Conservation (phyloP, 2,797 vertebrate genomes). For the Poeciliopsis paucimaculata region DNA sequence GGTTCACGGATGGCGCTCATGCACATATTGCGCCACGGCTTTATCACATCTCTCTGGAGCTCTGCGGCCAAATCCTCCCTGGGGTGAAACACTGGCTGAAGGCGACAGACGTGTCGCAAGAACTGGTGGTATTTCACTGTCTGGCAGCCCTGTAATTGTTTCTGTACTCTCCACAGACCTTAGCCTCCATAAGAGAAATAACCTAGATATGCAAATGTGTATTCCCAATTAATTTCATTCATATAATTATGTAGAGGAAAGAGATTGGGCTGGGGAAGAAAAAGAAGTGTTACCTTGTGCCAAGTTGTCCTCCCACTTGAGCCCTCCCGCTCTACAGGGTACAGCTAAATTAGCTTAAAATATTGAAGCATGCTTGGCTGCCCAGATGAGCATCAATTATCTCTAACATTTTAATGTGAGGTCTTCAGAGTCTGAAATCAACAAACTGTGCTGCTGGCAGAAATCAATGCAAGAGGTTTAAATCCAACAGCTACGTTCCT, state of each 20-base stretch:
- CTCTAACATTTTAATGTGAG: constrained; percentile 64
- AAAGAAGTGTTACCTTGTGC: constrained; percentile 59
- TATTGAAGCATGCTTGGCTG: constrained; percentile 56
- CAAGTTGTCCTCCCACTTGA: constrained; percentile 51
- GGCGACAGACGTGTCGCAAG: constrained; percentile 28
- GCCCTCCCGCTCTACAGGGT: constrained; percentile 50
- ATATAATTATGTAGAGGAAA: constrained; percentile 75
- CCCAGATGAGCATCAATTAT: constrained; percentile 67
- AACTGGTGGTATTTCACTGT: constrained; percentile 60
- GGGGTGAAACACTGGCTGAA: constrained; percentile 42
- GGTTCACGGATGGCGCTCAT: constrained; percentile 52
- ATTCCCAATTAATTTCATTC: constrained; percentile 75
- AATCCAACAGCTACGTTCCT: constrained; percentile 18
- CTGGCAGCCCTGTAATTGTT: constrained; percentile 75
- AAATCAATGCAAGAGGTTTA: constrained; percentile 34
- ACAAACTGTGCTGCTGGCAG: constrained; percentile 33
- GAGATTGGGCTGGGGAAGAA: constrained; percentile 52
- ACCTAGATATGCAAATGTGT: constrained; percentile 73
- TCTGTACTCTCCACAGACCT: constrained; percentile 70
- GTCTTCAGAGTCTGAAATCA: constrained; percentile 32
- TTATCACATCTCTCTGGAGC: constrained; percentile 57
- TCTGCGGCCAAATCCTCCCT: constrained; percentile 50
- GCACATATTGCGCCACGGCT: constrained; percentile 39
- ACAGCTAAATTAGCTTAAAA: constrained; percentile 69
- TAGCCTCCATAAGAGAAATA: constrained; percentile 65